phyloP scores from a whole-genome alignment of 2,797 vertebrate species.

The Tenualosa ilisha region DNA sequence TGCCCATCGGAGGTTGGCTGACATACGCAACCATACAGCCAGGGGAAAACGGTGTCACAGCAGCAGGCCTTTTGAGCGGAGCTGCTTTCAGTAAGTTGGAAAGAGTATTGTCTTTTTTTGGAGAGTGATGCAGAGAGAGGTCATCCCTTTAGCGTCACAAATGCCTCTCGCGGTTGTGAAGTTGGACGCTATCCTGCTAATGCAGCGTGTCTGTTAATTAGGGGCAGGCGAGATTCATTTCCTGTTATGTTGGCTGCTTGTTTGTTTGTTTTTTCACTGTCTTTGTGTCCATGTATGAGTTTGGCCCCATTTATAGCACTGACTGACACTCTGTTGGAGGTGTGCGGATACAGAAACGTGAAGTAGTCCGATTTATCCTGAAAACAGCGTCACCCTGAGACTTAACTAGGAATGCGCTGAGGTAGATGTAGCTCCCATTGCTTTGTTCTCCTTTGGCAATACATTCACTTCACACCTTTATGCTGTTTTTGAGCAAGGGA shows the following conservation, averaged over 20 bases:
- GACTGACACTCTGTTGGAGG: not conserved
- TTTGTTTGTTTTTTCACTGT: not conserved
- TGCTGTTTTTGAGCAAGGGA: not conserved
- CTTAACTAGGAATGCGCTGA: not conserved
- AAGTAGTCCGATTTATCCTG: not conserved
- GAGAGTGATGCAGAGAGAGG: not conserved
- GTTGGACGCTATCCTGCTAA: not conserved
- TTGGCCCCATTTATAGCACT: not conserved
- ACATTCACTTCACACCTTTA: not conserved
- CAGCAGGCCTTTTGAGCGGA: not conserved
- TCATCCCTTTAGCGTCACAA: not conserved
- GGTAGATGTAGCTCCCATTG: not conserved
- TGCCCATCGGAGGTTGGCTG: not conserved
- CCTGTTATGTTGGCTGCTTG: not conserved
- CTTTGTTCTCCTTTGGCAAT: not conserved
- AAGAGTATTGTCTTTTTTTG: not conserved
- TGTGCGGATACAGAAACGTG: not conserved
- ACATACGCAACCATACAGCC: not conserved
- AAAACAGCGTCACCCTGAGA: not conserved
- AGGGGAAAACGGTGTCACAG: not conserved
- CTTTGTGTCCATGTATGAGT: not conserved
- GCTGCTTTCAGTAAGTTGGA: not conserved
- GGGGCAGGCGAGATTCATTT: not conserved
- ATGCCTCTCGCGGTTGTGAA: not conserved
- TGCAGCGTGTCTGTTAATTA: not conserved